phyloP scores from a whole-genome alignment of 2,113 vertebrate species.

The Colaptes auratus region DNA sequence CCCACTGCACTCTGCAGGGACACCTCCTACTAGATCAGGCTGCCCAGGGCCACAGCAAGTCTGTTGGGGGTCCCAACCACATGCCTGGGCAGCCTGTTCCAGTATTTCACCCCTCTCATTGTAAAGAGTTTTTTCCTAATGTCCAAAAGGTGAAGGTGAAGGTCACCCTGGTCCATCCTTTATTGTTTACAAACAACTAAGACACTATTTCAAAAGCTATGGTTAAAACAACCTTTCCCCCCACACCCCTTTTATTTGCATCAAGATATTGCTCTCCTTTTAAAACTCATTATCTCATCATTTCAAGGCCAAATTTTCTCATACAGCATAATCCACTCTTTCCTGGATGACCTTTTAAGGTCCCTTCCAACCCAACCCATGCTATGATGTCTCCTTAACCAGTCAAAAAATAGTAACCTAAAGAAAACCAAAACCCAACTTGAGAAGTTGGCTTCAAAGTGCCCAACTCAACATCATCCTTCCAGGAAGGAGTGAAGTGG shows the following conservation, averaged over 20 bases:
- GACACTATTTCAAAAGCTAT: accelerated
- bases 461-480: not conserved
- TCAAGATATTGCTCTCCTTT: not conserved
- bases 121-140: too few relatives aligned
- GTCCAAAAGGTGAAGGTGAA: too few relatives aligned
- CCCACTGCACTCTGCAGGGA: too few relatives aligned
- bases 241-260: not conserved
- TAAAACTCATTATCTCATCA: accelerated
- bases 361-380: not conserved
- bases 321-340: not conserved
- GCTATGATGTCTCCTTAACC: not conserved
- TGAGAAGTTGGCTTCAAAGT: not conserved
- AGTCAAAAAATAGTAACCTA: not conserved
- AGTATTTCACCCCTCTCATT: too few relatives aligned
- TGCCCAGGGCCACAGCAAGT: too few relatives aligned
- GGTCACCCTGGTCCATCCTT: too few relatives aligned
- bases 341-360: too few relatives aligned
- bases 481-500: not conserved
- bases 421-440: not conserved
- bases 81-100: too few relatives aligned
- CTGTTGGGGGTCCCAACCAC: too few relatives aligned
- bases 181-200: not conserved
- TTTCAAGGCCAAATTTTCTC: not conserved
- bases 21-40: too few relatives aligned
- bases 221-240: not conserved